phyloP scores from a whole-genome alignment of 35 echinoderm and acorn worm genomes.

The Apostichopus californicus region DNA sequence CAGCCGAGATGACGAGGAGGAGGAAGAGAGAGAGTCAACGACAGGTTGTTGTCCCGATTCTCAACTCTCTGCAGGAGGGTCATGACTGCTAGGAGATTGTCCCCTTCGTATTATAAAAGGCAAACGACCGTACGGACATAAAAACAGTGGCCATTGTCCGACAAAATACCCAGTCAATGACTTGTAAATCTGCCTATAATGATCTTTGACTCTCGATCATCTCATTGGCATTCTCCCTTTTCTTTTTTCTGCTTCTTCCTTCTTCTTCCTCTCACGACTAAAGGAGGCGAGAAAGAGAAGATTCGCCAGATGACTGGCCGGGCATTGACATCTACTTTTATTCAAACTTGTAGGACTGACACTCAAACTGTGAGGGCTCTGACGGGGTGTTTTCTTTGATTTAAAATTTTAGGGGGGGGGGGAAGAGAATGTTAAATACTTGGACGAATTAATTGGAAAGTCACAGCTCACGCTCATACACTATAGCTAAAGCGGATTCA shows the following conservation, averaged over 20 bases:
- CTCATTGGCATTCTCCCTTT: background rate
- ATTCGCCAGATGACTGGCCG: constrained; percentile 46
- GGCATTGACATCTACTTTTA: constrained; percentile 32
- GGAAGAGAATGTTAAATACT: background rate
- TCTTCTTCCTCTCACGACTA: background rate
- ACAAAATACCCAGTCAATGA: constrained; percentile 38
- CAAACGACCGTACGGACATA: constrained; percentile 53
- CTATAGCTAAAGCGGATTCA: background rate
- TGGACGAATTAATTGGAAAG: constrained; percentile 51
- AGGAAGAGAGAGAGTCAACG: constrained; percentile 30
- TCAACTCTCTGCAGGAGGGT: constrained; percentile 47
- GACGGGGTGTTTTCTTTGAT: background rate
- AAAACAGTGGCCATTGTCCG: constrained; percentile 54
- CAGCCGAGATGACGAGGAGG: constrained; percentile 16
- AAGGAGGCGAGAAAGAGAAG: background rate
- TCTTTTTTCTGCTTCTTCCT: background rate
- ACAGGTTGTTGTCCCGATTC: constrained; percentile 58
- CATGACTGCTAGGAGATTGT: constrained; percentile 57
- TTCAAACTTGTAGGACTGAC: constrained; percentile 12
- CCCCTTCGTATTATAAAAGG: constrained; percentile 5
- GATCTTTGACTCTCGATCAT: constrained; percentile 35
- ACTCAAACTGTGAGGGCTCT: constrained; percentile 16
- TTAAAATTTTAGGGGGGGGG: too few relatives aligned
- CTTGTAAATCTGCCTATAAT: constrained; percentile 49
- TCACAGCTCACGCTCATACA: background rate